Evolutionary conservation across 2,888 invertebrate genomes (phyloP), one percentile per base, ranked within the genome.

Genomic region (Nemapogon koenigi): DNA sequence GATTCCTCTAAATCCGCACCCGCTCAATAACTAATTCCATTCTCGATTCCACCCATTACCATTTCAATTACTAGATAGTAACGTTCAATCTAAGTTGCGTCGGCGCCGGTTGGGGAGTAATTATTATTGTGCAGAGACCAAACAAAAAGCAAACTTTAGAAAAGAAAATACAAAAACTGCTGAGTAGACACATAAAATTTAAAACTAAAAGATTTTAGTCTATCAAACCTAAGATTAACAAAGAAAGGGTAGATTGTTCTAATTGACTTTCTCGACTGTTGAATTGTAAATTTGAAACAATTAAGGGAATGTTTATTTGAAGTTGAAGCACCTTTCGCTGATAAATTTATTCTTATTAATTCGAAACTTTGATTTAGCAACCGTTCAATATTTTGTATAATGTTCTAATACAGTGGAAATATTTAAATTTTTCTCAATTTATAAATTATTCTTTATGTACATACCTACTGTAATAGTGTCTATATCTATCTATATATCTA

Each of bases 1-100:
- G 54, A 52, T 52, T 50, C 47, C 39, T 50, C 50, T 37, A 37
- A 57, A 59, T 59, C 55, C 52, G 47, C 44, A 43, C 50, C 26
- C 18, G 11, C 16, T 38, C 53, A 47, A 50, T 50, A 49, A 51
- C 52, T 51, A 51, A 54, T 55, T 55, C 50, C 46, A 48, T 50
- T 49, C 27, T 18, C 51, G 47, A 51, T 52, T 49, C 43, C 35
- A 43, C 45, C 49, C 45, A 51, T 55, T 55, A 53, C 51, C 50
- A 49, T 51, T 51, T 49, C 50, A 51, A 49, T 52, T 54, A 48
- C 41, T 41, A 46, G 45, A 44, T 49, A 49, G 45, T 32, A 41
- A 43, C 38, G 19, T 14, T 33, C n/a, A 43, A 39, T 36, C 14
- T 19, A 33, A 33, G 33, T 33, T 19, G 18, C 37, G 45, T 43